A percentile compares a stretch with the other conserved stretches of the same genome.
Conservation (phyloP, 92 coral and sea anemone genomes). For the Isaurus tuberculatus region DNA sequence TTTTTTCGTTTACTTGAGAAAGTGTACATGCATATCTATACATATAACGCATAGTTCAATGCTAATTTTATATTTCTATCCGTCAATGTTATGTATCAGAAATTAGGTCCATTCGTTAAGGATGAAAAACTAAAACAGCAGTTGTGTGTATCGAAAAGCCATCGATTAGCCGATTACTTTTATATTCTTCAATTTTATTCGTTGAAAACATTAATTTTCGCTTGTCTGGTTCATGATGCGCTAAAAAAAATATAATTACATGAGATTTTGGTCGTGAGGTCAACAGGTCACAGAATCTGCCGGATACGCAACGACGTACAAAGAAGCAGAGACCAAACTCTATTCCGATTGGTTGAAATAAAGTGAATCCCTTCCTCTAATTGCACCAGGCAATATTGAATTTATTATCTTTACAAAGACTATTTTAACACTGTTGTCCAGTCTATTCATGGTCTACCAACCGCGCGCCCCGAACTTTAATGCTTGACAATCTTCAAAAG, state of each 20-base stretch:
- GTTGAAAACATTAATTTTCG: neutral
- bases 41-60: too few species aligned
- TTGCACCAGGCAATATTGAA: conserved; percentile 50
- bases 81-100: too few species aligned
- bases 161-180: neutral
- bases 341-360: conserved; percentile 11
- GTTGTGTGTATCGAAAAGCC: neutral
- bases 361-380: conserved; percentile 38
- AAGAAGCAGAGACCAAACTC: neutral
- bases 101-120: too few species aligned
- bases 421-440: conserved; percentile 34
- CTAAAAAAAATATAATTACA: neutral
- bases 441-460: conserved; percentile 31
- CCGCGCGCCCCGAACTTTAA: conserved; percentile 40
- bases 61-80: too few species aligned
- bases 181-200: neutral
- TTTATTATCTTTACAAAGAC: conserved; percentile 36
- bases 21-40: too few species aligned
- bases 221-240: neutral
- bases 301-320: conserved; percentile 27
- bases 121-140: neutral
- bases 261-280: conserved; percentile 12
- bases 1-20: too few species aligned
- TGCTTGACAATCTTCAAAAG: conserved; percentile 17
- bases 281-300: conserved; percentile 24